Conservation (phyloP, 2,797 vertebrate species). For the Poecile montanus region DNA sequence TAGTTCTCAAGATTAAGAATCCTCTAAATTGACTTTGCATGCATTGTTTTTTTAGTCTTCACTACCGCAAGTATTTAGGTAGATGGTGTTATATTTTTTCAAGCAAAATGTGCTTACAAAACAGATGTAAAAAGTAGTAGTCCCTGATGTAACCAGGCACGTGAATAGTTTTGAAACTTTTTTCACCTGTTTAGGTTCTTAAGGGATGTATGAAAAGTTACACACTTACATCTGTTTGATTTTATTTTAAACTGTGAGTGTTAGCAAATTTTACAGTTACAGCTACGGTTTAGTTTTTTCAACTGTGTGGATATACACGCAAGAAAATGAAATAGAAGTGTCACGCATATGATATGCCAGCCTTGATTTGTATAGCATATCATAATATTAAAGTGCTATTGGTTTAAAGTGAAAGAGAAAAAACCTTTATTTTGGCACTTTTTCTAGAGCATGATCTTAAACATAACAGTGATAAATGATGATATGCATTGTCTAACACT, state of each 20-base stretch:
- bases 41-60: neutral
- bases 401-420: slow-evolving; percentile 61
- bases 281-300: slow-evolving; percentile 21
- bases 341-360: slow-evolving; percentile 45
- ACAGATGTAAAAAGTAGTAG: neutral
- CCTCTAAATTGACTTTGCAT: neutral
- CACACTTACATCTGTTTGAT: slow-evolving; percentile 27
- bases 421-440: slow-evolving; percentile 43
- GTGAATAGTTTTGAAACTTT: neutral
- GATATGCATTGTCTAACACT: slow-evolving; percentile 80
- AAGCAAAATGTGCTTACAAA: neutral
- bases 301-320: slow-evolving; percentile 23
- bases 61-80: neutral
- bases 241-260: slow-evolving; percentile 46
- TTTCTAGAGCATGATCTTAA: slow-evolving; percentile 71
- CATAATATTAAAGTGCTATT: slow-evolving; percentile 39
- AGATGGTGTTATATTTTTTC: neutral
- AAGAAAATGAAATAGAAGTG: slow-evolving; percentile 66
- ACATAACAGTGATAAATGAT: slow-evolving; percentile 80
- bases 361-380: slow-evolving; percentile 65
- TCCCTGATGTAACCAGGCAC: neutral
- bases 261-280: slow-evolving; percentile 46
- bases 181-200: neutral
- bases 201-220: slow-evolving; percentile 34
- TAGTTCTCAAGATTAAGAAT: neutral